Conservation (phyloP, 37 sponge, comb jelly and placozoan species). For the Eunapius fragilis region DNA sequence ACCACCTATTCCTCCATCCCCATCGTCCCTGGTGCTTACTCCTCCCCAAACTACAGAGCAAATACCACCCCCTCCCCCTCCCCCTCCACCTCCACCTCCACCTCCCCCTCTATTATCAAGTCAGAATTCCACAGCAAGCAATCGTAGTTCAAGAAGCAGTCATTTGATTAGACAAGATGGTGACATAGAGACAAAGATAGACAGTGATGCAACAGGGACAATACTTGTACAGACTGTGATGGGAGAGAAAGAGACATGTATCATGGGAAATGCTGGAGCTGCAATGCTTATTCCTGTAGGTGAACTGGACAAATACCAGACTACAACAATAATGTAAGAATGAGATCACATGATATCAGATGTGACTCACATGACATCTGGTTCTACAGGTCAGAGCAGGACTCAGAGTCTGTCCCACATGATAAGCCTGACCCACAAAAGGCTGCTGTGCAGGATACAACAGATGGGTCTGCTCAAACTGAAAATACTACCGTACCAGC, state of each 20-base stretch:
- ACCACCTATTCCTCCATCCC: neutral
- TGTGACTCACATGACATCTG: neutral
- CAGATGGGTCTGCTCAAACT: neutral
- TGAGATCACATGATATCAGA: neutral
- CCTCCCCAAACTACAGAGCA: neutral
- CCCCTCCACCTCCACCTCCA: neutral
- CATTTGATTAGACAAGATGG: neutral
- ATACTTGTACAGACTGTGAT: conserved; percentile 44
- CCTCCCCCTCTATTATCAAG: neutral
- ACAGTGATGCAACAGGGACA: conserved; percentile 35
- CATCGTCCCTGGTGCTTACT: neutral
- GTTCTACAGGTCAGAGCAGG: neutral
- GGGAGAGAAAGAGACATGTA: conserved; percentile 61
- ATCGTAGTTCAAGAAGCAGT: neutral
- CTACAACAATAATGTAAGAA: neutral
- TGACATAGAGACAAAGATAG: conserved; percentile 37
- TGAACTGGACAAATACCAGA: conserved; percentile 16
- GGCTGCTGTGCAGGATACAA: neutral
- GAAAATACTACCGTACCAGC: neutral
- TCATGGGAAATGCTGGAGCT: conserved; percentile 26
- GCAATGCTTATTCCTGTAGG: conserved; percentile 42
- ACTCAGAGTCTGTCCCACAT: neutral
- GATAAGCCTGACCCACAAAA: too few species aligned
- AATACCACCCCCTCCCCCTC: neutral
- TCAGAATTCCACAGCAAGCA: neutral